phyloP scores from a whole-genome alignment of 2,888 invertebrate species.

The Andrena bucephala region DNA sequence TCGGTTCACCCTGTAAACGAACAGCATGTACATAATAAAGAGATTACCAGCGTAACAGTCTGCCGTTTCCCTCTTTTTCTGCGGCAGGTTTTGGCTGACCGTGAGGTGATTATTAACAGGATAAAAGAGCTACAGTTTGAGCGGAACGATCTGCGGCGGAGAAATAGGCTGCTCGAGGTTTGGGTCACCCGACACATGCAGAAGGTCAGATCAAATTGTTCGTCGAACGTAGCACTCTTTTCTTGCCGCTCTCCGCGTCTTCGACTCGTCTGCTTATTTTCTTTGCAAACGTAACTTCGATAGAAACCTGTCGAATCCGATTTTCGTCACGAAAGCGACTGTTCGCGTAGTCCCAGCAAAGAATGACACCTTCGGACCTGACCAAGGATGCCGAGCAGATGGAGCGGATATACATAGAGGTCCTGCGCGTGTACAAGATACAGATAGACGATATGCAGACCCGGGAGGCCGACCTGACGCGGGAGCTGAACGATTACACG shows the following conservation, averaged over 20 bases:
- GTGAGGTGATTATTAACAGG: conserved; percentile 63
- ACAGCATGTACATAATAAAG: conserved; percentile 42
- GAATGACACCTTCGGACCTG: conserved; percentile 55
- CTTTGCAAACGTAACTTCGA: background rate
- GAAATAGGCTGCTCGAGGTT: conserved; percentile 69
- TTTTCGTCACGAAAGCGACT: background rate
- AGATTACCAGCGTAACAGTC: conserved; percentile 12
- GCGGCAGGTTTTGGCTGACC: conserved; percentile 67
- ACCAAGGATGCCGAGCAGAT: conserved; percentile 45
- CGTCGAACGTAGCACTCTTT: background rate
- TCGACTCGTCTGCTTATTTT: background rate
- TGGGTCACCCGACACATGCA: conserved; percentile 60
- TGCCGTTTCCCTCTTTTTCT: conserved; percentile 1
- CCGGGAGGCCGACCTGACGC: conserved; percentile 47
- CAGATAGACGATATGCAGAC: conserved; percentile 63
- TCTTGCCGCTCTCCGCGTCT: background rate
- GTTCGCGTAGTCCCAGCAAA: conserved; percentile 66
- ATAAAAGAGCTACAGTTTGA: conserved; percentile 63
- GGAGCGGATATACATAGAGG: conserved; percentile 65
- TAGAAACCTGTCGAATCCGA: background rate
- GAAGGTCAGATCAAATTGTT: conserved; percentile 47
- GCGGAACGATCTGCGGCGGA: conserved; percentile 53
- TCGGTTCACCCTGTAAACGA: conserved; percentile 31
- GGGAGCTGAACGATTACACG: conserved; percentile 54
- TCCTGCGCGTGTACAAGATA: conserved; percentile 66